Evolutionary conservation across 2,797 vertebrate genomes (phyloP), one percentile per base, ranked within the genome.

Genomic region (Sebastes baramenuke): DNA sequence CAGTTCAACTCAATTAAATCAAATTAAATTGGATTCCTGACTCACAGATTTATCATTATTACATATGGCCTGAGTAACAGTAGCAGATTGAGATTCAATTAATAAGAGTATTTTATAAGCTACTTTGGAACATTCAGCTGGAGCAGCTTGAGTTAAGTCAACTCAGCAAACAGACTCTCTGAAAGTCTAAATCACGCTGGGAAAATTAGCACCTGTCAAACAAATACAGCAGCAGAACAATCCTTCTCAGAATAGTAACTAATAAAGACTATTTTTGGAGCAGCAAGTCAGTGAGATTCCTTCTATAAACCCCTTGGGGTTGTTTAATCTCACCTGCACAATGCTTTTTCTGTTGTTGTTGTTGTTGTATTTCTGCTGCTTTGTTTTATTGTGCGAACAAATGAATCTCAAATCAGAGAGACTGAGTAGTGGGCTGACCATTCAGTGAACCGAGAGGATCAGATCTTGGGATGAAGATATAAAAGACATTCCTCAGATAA

Each of bases 121-220:
- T 52, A 49, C 36, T 69, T 72, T 67, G 32, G 49, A 72, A 52
- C 36, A 52, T 56, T 78, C 46, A 65, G 60, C 27, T 5, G 16
- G 22, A 85, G 61, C 60, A 78, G 73, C 54, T 67, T 75, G 72
- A 73, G 30, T 68, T 29, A 75, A 77, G 70, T 81, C 34, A 60
- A 64, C 61, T 74, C 36, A 54, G 55, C 49, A 82, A 79, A 81
- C 24, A 81, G 27, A 42, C 20, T 58, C 71, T 66, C 18, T 52
- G 16, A 67, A 56, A 42, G 25, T 29, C 46, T 30, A 27, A 82
- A 59, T 65, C 46, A 80, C 54, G 38, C 58, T 54, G 72, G 32
- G 67, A 62, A 79, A 87, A 84, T 64, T 22, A 86, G 69, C 78
- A 85, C 67, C 75, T 87, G 84, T 80, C 71, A 78, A 36, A 36